Evolutionary conservation across 2,888 invertebrate genomes (phyloP).

Genomic region (Tipula vernalis): DNA sequence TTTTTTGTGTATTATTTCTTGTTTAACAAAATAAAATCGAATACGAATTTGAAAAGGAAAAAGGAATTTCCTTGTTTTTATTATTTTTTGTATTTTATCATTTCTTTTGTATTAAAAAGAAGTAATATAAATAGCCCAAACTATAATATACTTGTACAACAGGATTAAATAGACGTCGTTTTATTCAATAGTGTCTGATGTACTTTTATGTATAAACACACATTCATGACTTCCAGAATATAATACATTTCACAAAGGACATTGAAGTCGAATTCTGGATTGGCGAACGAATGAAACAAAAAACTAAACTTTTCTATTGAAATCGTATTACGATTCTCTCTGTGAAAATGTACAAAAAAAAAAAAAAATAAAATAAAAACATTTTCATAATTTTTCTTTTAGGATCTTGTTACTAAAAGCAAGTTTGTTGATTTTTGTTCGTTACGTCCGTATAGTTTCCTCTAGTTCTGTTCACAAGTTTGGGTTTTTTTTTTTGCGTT

Average conservation of each 20-base stretch:
- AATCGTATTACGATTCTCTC: neutral
- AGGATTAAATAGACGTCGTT: neutral
- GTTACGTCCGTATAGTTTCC: neutral
- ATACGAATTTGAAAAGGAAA: neutral
- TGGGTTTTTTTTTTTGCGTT: neutral
- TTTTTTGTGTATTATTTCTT: neutral
- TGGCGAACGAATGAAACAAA: neutral
- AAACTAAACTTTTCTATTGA: neutral
- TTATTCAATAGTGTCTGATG: neutral
- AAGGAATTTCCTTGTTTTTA: neutral
- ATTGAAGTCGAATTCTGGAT: neutral
- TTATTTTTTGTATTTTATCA: neutral
- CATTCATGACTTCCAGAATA: neutral
- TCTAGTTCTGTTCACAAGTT: neutral
- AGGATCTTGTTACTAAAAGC: constrained; percentile 4
- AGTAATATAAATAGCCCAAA: neutral
- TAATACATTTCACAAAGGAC: neutral
- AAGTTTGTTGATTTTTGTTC: neutral
- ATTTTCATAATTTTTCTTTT: neutral
- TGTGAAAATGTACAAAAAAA: neutral
- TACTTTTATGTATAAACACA: neutral
- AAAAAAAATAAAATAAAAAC: neutral
- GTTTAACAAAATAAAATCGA: neutral
- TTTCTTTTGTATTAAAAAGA: neutral
- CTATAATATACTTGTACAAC: neutral